Conservation (phyloP, 2,113 vertebrate genomes). For the Sprattus sprattus region DNA sequence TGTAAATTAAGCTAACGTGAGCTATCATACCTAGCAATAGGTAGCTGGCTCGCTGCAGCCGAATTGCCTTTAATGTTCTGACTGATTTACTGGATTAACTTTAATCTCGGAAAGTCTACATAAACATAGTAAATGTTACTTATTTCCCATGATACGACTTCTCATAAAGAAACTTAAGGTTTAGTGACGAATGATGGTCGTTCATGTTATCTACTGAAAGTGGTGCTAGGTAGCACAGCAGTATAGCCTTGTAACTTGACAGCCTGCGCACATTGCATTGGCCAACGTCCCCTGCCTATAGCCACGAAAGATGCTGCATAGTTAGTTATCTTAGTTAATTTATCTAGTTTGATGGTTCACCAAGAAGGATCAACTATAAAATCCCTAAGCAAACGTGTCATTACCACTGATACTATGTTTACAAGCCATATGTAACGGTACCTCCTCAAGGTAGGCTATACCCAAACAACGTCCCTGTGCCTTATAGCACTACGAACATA, state of each 20-base stretch:
- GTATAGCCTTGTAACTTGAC: neutral
- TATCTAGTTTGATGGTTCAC: no score
- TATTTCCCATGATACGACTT: neutral
- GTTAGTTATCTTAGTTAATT: no score
- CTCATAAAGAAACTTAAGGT: neutral
- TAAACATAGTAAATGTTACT: neutral
- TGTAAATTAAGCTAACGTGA: neutral
- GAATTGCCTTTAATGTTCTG: neutral
- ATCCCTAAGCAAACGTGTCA: no score
- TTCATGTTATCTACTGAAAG: neutral
- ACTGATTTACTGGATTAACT: neutral
- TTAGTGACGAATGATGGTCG: neutral
- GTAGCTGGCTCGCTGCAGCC: neutral
- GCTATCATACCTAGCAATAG: neutral
- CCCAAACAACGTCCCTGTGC: no score
- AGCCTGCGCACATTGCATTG: conserved; percentile 3
- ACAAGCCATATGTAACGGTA: no score
- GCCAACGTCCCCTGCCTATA: neutral
- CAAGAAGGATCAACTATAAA: no score
- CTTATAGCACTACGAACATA: no score
- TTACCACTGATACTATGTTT: no score
- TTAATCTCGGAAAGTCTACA: neutral
- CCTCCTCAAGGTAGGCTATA: no score
- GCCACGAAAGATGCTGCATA: neutral
- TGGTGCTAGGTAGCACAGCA: neutral